These are phyloP conservation scores for Dolichopus griseipennis DNA, from an alignment of 2,888 invertebrate genomes.

Conservation along the genomic window DNA sequence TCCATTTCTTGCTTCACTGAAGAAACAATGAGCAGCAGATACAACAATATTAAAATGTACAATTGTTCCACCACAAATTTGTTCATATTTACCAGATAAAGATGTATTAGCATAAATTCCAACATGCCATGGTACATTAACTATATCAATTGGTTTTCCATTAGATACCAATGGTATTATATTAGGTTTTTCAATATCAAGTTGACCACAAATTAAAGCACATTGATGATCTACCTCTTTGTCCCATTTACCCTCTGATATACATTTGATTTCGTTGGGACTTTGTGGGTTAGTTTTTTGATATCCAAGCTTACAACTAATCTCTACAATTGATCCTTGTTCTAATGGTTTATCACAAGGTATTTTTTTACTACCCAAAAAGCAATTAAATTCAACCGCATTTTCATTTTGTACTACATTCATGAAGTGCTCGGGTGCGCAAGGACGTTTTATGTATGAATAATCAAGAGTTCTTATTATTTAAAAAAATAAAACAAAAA, in stretches of 20 bases:
- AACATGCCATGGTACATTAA: slow-evolving; percentile 32
- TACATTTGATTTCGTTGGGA: slow-evolving; percentile 23
- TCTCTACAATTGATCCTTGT: slow-evolving; percentile 17
- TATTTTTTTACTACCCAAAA: background rate
- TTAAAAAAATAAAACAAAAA: background rate
- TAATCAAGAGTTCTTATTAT: background rate
- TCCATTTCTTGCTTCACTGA: slow-evolving; percentile 18
- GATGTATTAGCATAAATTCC: slow-evolving; percentile 24
- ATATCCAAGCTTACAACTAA: slow-evolving; percentile 18
- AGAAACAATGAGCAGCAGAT: slow-evolving; percentile 29
- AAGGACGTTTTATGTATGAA: background rate
- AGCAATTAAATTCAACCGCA: background rate
- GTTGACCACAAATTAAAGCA: slow-evolving; percentile 28
- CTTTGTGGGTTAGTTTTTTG: slow-evolving; percentile 12
- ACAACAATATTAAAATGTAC: slow-evolving; percentile 28
- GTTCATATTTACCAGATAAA: slow-evolving; percentile 14
- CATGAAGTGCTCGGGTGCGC: background rate
- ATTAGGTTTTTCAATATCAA: slow-evolving; percentile 11
- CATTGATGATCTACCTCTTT: slow-evolving; percentile 25
- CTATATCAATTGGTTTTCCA: slow-evolving; percentile 17
- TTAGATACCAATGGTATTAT: slow-evolving; percentile 20
- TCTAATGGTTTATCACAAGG: slow-evolving; percentile 14
- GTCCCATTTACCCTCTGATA: slow-evolving; percentile 28
- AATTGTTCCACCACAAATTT: slow-evolving; percentile 30
- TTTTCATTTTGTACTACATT: background rate